Evolutionary conservation across 2,888 invertebrate genomes (phyloP).

Genomic region (Ametastegia equiseti): DNA sequence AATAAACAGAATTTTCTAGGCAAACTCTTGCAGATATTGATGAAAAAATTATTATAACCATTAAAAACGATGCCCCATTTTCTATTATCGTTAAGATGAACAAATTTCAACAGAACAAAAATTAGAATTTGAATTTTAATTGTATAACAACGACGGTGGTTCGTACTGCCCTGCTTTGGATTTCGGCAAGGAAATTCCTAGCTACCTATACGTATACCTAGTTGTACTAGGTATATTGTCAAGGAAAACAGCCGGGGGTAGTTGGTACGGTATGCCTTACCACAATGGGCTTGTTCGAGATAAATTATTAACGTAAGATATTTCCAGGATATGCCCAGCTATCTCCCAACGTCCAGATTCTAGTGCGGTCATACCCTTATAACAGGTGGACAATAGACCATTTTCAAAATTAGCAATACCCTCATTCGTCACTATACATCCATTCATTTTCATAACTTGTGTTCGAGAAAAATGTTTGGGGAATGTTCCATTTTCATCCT

Average conservation of each 20-base stretch:
- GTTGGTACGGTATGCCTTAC: not conserved
- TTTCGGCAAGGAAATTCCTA: conserved; percentile 13
- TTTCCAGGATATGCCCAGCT: conserved; percentile 5
- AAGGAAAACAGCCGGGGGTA: not conserved
- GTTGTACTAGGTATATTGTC: not conserved
- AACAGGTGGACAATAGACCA: not conserved
- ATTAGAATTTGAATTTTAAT: not conserved
- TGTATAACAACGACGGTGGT: not conserved
- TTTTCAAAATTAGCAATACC: not conserved
- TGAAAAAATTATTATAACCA: too few relatives aligned
- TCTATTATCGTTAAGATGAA: not conserved
- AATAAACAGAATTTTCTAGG: too few relatives aligned
- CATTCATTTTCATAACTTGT: not conserved
- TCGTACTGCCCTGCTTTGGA: not conserved
- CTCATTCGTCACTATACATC: not conserved
- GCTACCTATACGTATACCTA: not conserved
- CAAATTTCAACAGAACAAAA: not conserved
- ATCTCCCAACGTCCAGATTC: conserved; percentile 59
- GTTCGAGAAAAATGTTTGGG: too few relatives aligned
- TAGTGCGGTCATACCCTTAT: not conserved
- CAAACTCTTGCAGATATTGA: too few relatives aligned
- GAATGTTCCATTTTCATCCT: not conserved
- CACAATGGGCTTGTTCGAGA: conserved; percentile 41
- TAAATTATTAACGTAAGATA: conserved; percentile 40
- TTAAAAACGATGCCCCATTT: not conserved